Evolutionary conservation across 1,140 invertebrate genomes (phyloP).

Genomic region (Oppia nitens): DNA sequence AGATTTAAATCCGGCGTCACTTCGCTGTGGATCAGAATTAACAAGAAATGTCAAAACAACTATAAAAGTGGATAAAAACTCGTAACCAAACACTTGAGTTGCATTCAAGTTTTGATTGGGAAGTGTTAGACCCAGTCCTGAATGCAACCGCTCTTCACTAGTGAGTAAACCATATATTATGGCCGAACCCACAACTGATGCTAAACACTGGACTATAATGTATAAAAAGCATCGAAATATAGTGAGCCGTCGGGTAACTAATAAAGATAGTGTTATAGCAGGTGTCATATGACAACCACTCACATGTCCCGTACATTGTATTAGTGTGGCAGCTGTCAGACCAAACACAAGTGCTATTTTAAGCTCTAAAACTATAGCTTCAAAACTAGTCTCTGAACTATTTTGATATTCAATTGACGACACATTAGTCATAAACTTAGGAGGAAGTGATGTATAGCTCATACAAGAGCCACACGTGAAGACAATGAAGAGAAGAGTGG

Average conservation of each 20-base stretch:
- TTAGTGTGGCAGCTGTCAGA: slow-evolving; percentile 28
- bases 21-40: slow-evolving; percentile 20
- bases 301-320: slow-evolving; percentile 27
- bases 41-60: slow-evolving; percentile 22
- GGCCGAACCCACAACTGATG: slow-evolving; percentile 28
- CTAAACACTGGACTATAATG: slow-evolving; percentile 23
- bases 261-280: slow-evolving; percentile 25
- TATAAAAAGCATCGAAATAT: slow-evolving; percentile 25
- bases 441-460: slow-evolving; percentile 9
- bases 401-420: not conserved
- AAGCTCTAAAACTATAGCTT: not conserved
- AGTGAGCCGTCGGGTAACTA: slow-evolving; percentile 28
- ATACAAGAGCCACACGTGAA: slow-evolving; percentile 17
- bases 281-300: slow-evolving; percentile 34
- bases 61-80: slow-evolving; percentile 23
- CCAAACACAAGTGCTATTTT: slow-evolving; percentile 26
- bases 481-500: slow-evolving; percentile 16
- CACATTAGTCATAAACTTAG: not conserved
- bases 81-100: slow-evolving; percentile 22
- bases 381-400: not conserved
- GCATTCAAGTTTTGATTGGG: slow-evolving; percentile 9
- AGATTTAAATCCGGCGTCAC: slow-evolving; percentile 20
- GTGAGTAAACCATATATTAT: slow-evolving; percentile 20
- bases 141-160: not conserved
- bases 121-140: slow-evolving; percentile 24